Evolutionary conservation across 2,888 invertebrate genomes (phyloP), one percentile per base, ranked within the genome.

Genomic region (Carterocephalus palaemon): DNA sequence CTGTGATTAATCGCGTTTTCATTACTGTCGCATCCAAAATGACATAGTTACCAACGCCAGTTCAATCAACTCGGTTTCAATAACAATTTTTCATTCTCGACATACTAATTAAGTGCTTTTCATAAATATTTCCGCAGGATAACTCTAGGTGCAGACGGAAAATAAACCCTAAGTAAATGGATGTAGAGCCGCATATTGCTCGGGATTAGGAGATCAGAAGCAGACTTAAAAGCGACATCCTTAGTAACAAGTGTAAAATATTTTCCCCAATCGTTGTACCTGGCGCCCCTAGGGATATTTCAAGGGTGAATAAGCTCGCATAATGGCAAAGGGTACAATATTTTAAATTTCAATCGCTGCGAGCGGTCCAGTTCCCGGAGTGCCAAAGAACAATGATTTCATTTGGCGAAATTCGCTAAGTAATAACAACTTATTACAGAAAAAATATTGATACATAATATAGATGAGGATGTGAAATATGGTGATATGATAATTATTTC

Each of bases 301-400:
- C 86, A 88, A 84, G 87, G 87, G 86, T 86, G 88, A 85, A 85
- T 85, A 85, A 86, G 85, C 86, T 80, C 75, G 83, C 77, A 87
- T 87, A 87, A 88, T 87, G 81, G 86, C 83, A 85, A 86, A 84
- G 85, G 85, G 86, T 86, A 87, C 84, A 85, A 87, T 87, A 86
- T 88, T 88, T 87, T 85, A 86, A 87, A 86, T 86, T 87, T 85
- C 85, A 85, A 86, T 85, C 85, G 84, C 85, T 82, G 84, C 80
- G 71, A 85, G 86, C 86, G 85, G 86, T 85, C 86, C 75, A 54
- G 61, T 66, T 70, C 64, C 70, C 66, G 61, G 79, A 72, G 82
- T 69, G 74, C 69, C 62, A 51, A 54, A 70, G 77, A 80, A 84
- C 84, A 84, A 84, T 83, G 82, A 82, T 80, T 82, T 73, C 67